Evolutionary conservation across 2,797 vertebrate species (phyloP), one percentile per base, ranked within the genome.

Genomic region (Acomys russatus): DNA sequence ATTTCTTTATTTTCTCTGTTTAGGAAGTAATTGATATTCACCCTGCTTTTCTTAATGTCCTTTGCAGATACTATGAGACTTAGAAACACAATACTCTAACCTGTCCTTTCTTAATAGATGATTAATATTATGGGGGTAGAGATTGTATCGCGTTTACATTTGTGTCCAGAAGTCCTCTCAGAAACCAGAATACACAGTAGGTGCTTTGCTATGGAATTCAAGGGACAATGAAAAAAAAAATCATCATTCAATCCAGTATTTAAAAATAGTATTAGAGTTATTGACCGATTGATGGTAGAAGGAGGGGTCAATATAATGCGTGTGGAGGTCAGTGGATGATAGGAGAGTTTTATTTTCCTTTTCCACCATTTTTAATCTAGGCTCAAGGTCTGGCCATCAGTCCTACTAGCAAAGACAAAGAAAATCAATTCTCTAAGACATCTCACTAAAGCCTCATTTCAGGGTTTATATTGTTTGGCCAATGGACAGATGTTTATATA

Each of bases 141-240:
- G 25, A 38, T 1, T 33, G 18, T 68, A 12, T 33, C 25, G 11
- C 51, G 44, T 51, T 85, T 28, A 6, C 4, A 22, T 44, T 38
- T 63, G 25, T 18, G 14, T 63, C 38, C 28, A 28, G 6, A n/a
- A 38, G 38, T 4, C 1, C 3, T 17, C 38, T 44, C 25, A 35
- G 6, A 1, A 44, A 9, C 9, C 15, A 33, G 1, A 49, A 10
- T 11, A 14, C 7, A 2, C 1, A 20, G 51, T 30, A 49, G 9
- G 6, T 3, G 3, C 10, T 64, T 88, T 83, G 4, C 8, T 25
- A 87, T 11, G 79, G 28, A 79, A 63, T 68, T 85, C n/a, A 18
- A 25, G 54, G 6, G 35, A 33, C 22, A 94, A 88, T 51, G 6
- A 83, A 51, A 44, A 94, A 66, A 82, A 61, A 61, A 63, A 23